phyloP scores from a whole-genome alignment of 2,888 invertebrate species.

The Leptothorax acervorum region DNA sequence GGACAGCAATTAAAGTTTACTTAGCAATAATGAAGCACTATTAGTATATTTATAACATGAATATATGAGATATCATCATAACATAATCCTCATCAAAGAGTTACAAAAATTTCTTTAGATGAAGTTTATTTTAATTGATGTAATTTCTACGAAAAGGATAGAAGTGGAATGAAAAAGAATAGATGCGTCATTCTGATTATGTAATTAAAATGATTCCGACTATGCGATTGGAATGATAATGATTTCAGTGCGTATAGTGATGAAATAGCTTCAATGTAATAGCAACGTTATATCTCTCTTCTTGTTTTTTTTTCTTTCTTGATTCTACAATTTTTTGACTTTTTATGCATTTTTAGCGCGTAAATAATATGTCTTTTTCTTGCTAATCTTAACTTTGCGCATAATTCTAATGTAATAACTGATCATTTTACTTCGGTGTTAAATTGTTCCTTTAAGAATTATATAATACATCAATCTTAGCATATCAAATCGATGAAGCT shows the following conservation, averaged over 20 bases:
- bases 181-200: background rate
- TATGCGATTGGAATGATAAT: constrained; percentile 1
- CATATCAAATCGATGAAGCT: background rate
- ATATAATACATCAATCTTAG: background rate
- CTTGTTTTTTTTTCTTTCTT: background rate
- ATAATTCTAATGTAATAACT: background rate
- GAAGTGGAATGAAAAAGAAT: background rate
- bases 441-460: background rate
- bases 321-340: background rate
- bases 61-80: background rate
- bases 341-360: background rate
- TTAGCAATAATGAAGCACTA: background rate
- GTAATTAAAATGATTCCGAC: background rate
- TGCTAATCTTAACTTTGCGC: background rate
- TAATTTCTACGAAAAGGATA: background rate
- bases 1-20: background rate
- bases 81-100: background rate
- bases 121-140: background rate
- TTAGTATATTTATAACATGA: background rate
- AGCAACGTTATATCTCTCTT: background rate
- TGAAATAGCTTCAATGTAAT: background rate
- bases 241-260: background rate
- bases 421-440: background rate
- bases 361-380: background rate
- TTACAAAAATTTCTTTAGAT: background rate